These are phyloP conservation scores for Amphiura filiformis DNA, from an alignment of 35 echinoderm and acorn worm genomes.

Conservation along the genomic window DNA sequence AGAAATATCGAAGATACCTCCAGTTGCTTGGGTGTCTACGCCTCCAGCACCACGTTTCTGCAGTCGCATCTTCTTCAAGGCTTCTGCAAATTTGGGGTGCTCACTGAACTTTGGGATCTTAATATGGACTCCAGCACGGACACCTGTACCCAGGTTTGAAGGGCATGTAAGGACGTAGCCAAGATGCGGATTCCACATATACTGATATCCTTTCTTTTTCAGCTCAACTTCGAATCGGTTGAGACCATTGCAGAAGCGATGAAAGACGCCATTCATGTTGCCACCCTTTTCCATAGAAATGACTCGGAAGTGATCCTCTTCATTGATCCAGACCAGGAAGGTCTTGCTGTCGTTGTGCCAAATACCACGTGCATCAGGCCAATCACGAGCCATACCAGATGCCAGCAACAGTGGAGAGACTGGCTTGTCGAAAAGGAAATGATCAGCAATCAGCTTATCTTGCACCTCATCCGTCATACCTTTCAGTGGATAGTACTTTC, in stretches of 20 bases:
- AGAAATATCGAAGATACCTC: slow-evolving; percentile 93
- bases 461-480: slow-evolving; percentile 89
- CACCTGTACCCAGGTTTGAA: slow-evolving; percentile 94
- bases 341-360: slow-evolving; percentile 96
- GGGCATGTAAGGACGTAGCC: slow-evolving; percentile 94
- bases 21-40: slow-evolving; percentile 93
- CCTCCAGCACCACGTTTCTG: slow-evolving; percentile 97
- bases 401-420: slow-evolving; percentile 84
- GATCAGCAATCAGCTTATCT: slow-evolving; percentile 84
- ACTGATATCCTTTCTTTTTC: slow-evolving; percentile 68
- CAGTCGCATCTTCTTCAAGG: slow-evolving; percentile 68
- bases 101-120: slow-evolving; percentile 75
- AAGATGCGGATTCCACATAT: slow-evolving; percentile 95
- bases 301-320: slow-evolving; percentile 90
- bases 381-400: slow-evolving; percentile 88
- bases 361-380: slow-evolving; percentile 95
- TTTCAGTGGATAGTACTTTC: slow-evolving; percentile 81
- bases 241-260: slow-evolving; percentile 86
- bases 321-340: slow-evolving; percentile 97
- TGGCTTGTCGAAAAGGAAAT: slow-evolving; percentile 96
- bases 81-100: slow-evolving; percentile 59
- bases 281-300: slow-evolving; percentile 96
- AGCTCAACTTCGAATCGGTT: slow-evolving; percentile 79
- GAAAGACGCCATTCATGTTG: slow-evolving; percentile 84
- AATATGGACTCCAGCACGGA: slow-evolving; percentile 92